Evolutionary conservation across 2,113 vertebrate genomes (phyloP), one percentile per base, ranked within the genome.

Genomic region (Mirounga angustirostris): DNA sequence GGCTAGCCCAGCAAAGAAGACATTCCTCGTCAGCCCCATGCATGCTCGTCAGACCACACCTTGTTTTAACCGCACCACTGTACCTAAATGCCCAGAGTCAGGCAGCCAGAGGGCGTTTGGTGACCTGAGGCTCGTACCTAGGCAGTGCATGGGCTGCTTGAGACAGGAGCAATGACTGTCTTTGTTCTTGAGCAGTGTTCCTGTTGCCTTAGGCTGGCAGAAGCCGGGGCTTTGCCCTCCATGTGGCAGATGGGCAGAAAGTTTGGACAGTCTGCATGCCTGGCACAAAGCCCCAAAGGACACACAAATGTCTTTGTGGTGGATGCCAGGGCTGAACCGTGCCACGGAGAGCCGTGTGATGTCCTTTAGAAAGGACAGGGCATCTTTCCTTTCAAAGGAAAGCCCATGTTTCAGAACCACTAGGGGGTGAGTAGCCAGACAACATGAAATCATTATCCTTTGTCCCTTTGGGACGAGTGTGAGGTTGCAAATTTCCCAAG

Each of bases 301-400:
- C 89, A 97, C 85, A 97, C 54, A 84, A 96, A 95, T n/a, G 6
- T 50, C 50, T 98, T 98, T 98, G 82, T 96, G 96, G 33, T 69
- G 84, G 40, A 43, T 71, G 81, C 91, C 94, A 93, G 91, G 65
- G 96, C 89, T 43, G 92, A 80, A 30, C 84, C 16, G 28, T 82
- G 5, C 0, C 56, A 14, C 65, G 54, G 14, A 90, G 71, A 1
- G 0, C 56, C 43, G 1, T 81, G 87, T 84, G 86, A 97, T 43
- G 40, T 65, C 97, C 97, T 98, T 94, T 91, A 81, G 85, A 97
- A 96, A 96, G 85, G 97, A 89, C 3, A 12, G 92, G 54, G 40
- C 79, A 40, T 87, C 94, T 88, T 97, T 76, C 69, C 50, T 98
- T 98, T 98, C 96, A 89, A 97, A 98, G 86, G 30, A 52, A 98